Percentiles rank a stretch among this genome's conserved stretches.
phyloP scores from a whole-genome alignment of 1,140 invertebrate genomes.

The Penaeus chinensis region DNA sequence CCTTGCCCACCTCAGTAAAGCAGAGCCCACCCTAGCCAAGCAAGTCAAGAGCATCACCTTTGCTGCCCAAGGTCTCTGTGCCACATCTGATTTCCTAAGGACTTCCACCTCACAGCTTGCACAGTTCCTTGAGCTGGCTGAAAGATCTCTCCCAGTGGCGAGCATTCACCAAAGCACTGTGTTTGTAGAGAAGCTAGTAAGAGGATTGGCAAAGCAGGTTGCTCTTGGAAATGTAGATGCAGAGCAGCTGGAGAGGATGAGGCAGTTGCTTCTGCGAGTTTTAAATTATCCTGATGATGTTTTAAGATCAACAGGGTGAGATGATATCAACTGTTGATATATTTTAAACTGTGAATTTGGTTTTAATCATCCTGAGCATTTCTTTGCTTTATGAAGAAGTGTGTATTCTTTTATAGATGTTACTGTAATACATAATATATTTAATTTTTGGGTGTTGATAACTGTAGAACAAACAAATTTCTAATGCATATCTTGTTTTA shows the following conservation, averaged over 20 bases:
- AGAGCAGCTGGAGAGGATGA: constrained; percentile 6
- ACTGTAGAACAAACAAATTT: neutral
- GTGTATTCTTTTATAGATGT: too few relatives aligned
- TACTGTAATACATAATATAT: too few relatives aligned
- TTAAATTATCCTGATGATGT: constrained; percentile 25
- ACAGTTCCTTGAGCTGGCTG: constrained; percentile 37
- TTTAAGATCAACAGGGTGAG: constrained; percentile 32
- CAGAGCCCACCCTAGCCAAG: neutral
- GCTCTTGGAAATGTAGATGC: neutral
- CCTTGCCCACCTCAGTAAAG: constrained; percentile 25
- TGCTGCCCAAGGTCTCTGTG: constrained; percentile 28
- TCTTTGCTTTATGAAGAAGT: too few relatives aligned
- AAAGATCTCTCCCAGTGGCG: constrained; percentile 1
- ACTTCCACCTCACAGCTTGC: constrained; percentile 31
- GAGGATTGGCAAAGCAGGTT: constrained; percentile 35
- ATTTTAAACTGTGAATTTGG: too few relatives aligned
- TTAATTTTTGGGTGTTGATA: too few relatives aligned
- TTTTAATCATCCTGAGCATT: too few relatives aligned
- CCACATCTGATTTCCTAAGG: constrained; percentile 23
- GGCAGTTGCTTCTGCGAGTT: constrained; percentile 4
- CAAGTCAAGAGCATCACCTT: constrained; percentile 32
- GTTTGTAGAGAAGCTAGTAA: constrained; percentile 38
- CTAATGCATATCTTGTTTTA: neutral
- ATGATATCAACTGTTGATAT: too few relatives aligned
- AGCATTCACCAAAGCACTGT: constrained; percentile 33